These are phyloP conservation scores for Cnemophilus loriae DNA, from an alignment of 2,113 vertebrate genomes.

Conservation along the genomic window DNA sequence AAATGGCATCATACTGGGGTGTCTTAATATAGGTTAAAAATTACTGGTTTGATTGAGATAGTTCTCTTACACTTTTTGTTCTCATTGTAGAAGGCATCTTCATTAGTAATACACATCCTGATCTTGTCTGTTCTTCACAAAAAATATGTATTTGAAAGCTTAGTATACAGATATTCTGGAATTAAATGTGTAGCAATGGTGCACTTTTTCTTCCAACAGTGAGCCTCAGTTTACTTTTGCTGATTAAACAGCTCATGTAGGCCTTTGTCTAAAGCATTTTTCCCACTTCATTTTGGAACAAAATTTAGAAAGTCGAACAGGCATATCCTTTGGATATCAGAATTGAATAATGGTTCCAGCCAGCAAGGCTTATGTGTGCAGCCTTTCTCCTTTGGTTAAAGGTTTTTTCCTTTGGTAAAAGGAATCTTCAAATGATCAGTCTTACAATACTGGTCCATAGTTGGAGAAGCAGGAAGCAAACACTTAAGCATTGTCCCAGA, in stretches of 20 bases:
- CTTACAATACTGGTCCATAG: background rate
- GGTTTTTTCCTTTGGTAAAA: background rate
- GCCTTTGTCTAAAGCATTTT: background rate
- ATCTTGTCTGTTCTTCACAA: background rate
- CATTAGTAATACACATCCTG: background rate
- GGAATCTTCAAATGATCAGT: background rate
- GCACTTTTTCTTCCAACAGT: background rate
- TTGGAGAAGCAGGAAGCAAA: slow-evolving; percentile 11
- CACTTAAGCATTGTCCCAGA: background rate
- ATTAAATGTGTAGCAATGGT: background rate
- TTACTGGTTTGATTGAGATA: background rate
- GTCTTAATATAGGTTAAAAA: background rate
- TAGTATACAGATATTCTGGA: background rate
- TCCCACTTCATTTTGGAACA: background rate
- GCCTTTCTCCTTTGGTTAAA: background rate
- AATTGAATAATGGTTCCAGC: background rate
- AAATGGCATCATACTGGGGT: background rate
- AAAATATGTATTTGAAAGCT: background rate
- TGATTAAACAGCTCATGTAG: background rate
- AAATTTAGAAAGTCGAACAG: background rate
- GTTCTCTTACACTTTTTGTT: background rate
- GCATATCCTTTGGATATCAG: background rate
- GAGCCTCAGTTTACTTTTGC: background rate
- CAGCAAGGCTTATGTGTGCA: background rate
- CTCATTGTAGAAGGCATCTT: background rate